Base-by-base conservation (phyloP, 2,888 invertebrate genomes). In the Melieria crassipennis region DNA sequence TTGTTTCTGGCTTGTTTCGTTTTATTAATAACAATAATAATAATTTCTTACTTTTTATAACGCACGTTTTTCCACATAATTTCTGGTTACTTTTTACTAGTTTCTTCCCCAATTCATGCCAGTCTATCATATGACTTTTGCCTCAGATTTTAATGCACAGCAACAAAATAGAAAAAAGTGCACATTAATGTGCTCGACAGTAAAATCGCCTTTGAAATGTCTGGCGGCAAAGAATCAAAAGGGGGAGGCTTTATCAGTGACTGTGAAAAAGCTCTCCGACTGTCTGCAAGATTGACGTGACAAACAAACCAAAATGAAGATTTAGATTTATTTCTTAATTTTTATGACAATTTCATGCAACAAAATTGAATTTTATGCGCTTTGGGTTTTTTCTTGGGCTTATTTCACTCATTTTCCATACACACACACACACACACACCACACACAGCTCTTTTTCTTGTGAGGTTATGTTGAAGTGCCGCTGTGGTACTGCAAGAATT, bases 331-430 rank as follows among this genome's bases (percentile, higher is more conserved):
- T 74, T 74, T 68, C 67, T 64, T 65, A 66, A 50, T 79, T 78
- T 77, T 70, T 73, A 58, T 58, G 63, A 55, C 60, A 45, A 70
- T 64, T 75, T 71, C 67, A 78, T 79, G 79, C 76, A 74, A 80
- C 81, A 79, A 83, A 83, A 83, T 80, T 78, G 80, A 77, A 75
- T 81, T 82, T 82, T 83, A 82, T 77, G 83, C 70, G 64, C 69
- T 80, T 82, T 81, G 79, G 52, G n/a, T 55, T 30, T 64, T 65
- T 56, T 61, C 50, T 7, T 30, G 42, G 7, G 10, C 10, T 64
- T 70, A 65, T 43, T 11, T 45, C 42, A 60, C 7, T n/a, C 43
- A 11, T 57, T 66, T 52, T 6, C 13, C 45, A 42, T 55, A 55
- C 11, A 47, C 50, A 65, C 46, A 30, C 30, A 55, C 11, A 47